A percentile compares a stretch with the other conserved stretches of the same genome.
Conservation (phyloP, 2,113 vertebrate genomes). For the Chascanopsetta lugubris region DNA sequence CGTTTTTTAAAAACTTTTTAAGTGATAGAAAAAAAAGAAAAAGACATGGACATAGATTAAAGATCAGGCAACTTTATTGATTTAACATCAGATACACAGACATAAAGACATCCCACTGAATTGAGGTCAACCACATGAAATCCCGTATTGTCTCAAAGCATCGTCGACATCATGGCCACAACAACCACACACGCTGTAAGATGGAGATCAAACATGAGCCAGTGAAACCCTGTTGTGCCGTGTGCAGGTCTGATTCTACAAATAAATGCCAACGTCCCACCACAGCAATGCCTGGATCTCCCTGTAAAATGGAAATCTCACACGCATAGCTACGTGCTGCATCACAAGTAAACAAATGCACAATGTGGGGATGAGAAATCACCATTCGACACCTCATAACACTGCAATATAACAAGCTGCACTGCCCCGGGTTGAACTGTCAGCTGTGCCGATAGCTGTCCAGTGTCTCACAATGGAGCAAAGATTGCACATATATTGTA, state of each 20-base stretch:
- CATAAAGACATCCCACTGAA: slow-evolving; percentile 58
- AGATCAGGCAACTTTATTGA: slow-evolving; percentile 73
- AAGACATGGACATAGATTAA: slow-evolving; percentile 47
- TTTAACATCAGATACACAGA: slow-evolving; percentile 64
- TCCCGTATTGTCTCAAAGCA: slow-evolving; percentile 26
- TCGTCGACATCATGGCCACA: slow-evolving; percentile 31
- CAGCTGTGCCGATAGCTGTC: neutral
- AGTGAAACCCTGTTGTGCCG: neutral
- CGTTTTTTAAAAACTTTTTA: too few species aligned
- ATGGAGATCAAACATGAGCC: slow-evolving; percentile 29
- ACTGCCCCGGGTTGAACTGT: neutral
- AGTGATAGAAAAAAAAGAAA: too few species aligned
- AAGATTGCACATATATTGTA: slow-evolving; percentile 50
- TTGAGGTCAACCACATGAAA: slow-evolving; percentile 35
- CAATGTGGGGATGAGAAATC: slow-evolving; percentile 19
- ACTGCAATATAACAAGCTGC: slow-evolving; percentile 18
- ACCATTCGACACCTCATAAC: slow-evolving; percentile 12
- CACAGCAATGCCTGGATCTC: slow-evolving; percentile 18
- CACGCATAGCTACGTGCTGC: slow-evolving; percentile 37
- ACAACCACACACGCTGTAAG: slow-evolving; percentile 28
- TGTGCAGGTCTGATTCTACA: neutral
- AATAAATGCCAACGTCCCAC: slow-evolving; percentile 16
- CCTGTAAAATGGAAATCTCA: slow-evolving; percentile 27
- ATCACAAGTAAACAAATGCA: slow-evolving; percentile 39
- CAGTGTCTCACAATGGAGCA: slow-evolving; percentile 18